phyloP scores from a whole-genome alignment of 1,140 invertebrate genomes.

The Theocolax elegans region DNA sequence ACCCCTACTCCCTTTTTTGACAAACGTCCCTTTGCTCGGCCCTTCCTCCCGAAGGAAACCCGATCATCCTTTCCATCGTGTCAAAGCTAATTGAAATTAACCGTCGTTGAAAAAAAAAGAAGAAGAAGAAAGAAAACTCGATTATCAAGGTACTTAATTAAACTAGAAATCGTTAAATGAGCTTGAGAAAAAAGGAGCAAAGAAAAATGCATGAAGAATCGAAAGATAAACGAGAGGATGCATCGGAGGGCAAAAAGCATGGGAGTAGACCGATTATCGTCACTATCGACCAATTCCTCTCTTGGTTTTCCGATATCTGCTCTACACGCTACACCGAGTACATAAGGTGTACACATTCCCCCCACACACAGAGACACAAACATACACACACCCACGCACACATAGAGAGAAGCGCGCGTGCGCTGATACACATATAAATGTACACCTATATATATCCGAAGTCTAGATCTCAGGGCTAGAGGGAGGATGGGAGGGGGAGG shows the following conservation, averaged over 20 bases:
- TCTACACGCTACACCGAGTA: neutral
- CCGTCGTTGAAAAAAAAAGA: neutral
- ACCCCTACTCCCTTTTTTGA: no score
- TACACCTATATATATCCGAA: no score
- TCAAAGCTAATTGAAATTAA: constrained; percentile 27
- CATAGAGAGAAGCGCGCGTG: no score
- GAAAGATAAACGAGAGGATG: constrained; percentile 23
- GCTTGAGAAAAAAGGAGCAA: neutral
- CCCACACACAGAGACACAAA: neutral
- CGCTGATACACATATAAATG: no score
- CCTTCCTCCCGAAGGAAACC: no score
- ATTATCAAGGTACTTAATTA: constrained; percentile 17
- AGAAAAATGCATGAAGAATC: neutral
- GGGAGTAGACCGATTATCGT: constrained; percentile 7
- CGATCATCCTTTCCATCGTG: no score
- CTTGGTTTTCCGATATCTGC: constrained; percentile 12
- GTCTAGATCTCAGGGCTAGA: no score
- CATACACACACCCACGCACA: no score
- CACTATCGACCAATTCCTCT: neutral
- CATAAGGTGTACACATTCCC: neutral
- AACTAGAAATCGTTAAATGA: constrained; percentile 19
- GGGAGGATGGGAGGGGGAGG: no score
- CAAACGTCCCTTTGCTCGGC: no score
- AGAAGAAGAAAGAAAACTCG: neutral
- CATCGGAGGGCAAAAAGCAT: constrained; percentile 1